Base-by-base conservation (phyloP, 2,797 vertebrate species). In the Lepus oiostolus region DNA sequence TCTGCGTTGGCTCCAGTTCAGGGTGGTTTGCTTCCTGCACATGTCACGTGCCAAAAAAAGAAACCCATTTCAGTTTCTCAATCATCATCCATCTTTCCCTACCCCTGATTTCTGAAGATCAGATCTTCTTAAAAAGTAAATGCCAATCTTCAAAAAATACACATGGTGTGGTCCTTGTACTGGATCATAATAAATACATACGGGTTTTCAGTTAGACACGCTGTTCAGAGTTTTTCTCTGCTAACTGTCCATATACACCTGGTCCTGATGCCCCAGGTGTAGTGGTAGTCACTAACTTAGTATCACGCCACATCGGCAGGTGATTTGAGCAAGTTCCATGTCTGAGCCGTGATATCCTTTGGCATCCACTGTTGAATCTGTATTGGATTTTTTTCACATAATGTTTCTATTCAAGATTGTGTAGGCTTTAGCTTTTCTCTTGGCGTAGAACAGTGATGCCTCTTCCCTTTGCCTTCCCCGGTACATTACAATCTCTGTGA, bases 121-220 rank as follows among this genome's bases (percentile, higher is more conserved):
- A 58, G 50, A 22, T 86, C 32, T 63, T 65, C 85, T 84, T 85
- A 32, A 88, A 74, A 94, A 85, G 19, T 30, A 77, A 94, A 85
- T 63, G 65, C 26, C 26, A 81, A 35, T 14, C 85, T 86, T 93
- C 58, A 62, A 47, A 88, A 90, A 81, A 92, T 24, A 82, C 10
- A n/a, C 22, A 1, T n/a, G 28, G 13, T 60, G 32, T 71, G 21
- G 21, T 81, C 7, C 26, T 38, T 54, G 9, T 79, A 54, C 30
- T 22, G 35, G 22, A 14, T 79, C 76, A 52, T 42, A n/a, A 52
- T 42, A n/a, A 65, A 80, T 35, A 35, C 19, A 2, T 28, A 1
- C 47, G 68, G n/a, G 30, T 85, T 96, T 95, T 83, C 77, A 58
- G 28, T 90, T 63, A 26, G 50, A 12, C 7, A 63, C 24, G 62